Percentiles rank a stretch among this genome's conserved stretches.
These are phyloP conservation scores for Antedon mediterranea DNA, from an alignment of 53 echinoderm and acorn worm species.

Conservation along the genomic window DNA sequence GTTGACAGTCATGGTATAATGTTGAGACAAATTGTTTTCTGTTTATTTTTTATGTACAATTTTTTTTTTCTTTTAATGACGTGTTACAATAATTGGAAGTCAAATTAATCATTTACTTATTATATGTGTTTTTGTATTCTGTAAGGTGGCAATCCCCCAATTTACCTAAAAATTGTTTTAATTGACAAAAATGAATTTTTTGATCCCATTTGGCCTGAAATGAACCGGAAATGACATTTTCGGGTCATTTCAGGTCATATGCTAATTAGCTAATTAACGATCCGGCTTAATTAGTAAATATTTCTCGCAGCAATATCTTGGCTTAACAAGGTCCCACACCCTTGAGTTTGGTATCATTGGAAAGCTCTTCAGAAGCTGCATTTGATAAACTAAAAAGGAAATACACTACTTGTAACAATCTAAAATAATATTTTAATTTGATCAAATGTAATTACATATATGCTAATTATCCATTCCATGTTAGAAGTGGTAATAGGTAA, in stretches of 20 bases:
- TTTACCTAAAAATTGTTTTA: too few relatives aligned
- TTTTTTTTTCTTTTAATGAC: too few relatives aligned
- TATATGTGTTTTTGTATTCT: too few relatives aligned
- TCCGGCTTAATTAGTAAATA: not conserved
- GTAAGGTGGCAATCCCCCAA: too few relatives aligned
- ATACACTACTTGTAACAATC: not conserved
- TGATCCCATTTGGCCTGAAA: too few relatives aligned
- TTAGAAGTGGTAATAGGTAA: too few relatives aligned
- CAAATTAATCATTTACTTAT: too few relatives aligned
- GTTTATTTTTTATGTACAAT: too few relatives aligned
- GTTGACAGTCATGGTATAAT: too few relatives aligned
- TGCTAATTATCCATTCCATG: not conserved
- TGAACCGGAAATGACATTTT: not conserved
- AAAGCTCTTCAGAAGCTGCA: not conserved
- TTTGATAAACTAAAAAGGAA: not conserved
- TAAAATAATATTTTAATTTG: not conserved
- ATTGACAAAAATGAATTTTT: too few relatives aligned
- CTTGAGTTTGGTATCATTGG: not conserved
- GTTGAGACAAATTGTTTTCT: too few relatives aligned
- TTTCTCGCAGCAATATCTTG: not conserved
- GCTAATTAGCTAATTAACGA: constrained; percentile 1
- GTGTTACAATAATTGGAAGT: too few relatives aligned
- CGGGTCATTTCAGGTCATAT: not conserved
- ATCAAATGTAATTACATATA: not conserved
- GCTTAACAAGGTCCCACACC: not conserved